Conservation (phyloP, 2,797 vertebrate species). For the Scleropages formosus region DNA sequence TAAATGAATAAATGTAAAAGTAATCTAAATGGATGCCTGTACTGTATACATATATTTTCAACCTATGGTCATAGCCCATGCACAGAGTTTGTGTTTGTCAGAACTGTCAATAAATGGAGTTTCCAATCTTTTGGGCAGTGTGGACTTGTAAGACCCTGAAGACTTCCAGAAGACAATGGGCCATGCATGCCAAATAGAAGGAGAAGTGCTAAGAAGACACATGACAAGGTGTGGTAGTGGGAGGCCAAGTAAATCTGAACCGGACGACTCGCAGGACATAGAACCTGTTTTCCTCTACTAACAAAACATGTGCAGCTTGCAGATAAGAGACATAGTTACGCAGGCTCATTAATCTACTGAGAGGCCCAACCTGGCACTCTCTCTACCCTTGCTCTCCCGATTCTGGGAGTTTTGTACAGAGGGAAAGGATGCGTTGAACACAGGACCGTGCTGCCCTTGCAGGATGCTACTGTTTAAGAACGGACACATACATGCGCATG, state of each 20-base stretch:
- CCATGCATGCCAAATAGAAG: conserved; percentile 2
- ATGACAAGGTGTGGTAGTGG: conserved; percentile 31
- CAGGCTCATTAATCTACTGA: conserved; percentile 50
- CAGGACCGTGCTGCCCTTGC: conserved; percentile 15
- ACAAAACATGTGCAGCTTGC: conserved; percentile 49
- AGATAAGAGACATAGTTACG: conserved; percentile 51
- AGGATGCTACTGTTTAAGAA: neutral
- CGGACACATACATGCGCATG: conserved; percentile 2
- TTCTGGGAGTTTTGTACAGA: conserved; percentile 26
- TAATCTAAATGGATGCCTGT: conserved; percentile 4
- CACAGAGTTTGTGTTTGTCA: neutral
- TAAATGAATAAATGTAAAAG: too few relatives aligned
- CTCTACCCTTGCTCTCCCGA: conserved; percentile 10
- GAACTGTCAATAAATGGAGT: neutral
- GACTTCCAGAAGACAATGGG: conserved; percentile 15
- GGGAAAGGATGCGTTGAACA: conserved; percentile 9
- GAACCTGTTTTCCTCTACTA: conserved; percentile 36
- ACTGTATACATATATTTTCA: too few relatives aligned
- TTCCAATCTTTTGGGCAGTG: conserved; percentile 21
- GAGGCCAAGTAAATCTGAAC: conserved; percentile 33
- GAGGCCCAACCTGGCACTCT: conserved; percentile 46
- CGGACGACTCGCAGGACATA: conserved; percentile 23
- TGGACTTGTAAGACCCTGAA: conserved; percentile 3
- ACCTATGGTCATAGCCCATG: too few relatives aligned
- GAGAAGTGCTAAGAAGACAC: conserved; percentile 28